Conservation (phyloP, 2,113 vertebrate genomes). For the Cepphus grylle region DNA sequence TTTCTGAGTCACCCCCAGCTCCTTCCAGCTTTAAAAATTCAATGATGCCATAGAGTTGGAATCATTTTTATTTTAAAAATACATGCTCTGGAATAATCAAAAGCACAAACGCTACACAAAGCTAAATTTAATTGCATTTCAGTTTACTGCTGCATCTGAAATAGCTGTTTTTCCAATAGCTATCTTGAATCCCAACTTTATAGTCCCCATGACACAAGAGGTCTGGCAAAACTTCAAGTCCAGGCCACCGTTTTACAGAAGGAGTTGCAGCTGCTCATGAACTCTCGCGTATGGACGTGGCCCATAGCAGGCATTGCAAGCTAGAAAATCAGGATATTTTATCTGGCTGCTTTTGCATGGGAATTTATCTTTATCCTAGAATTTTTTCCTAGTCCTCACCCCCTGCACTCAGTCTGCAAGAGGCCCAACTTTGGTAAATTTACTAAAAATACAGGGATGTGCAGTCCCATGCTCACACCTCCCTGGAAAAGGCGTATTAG, state of each 20-base stretch:
- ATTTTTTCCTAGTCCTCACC: not conserved
- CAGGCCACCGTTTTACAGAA: not conserved
- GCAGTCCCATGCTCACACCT: not conserved
- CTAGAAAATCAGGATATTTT: not conserved
- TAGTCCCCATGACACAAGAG: constrained; percentile 10
- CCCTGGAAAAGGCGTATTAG: not conserved
- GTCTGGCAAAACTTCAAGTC: constrained; percentile 26
- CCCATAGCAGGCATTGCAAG: not conserved
- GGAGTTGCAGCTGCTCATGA: not conserved
- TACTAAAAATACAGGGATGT: not conserved
- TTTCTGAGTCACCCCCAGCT: constrained; percentile 16
- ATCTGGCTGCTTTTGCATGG: not conserved
- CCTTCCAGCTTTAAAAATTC: not conserved
- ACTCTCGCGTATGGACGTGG: not conserved
- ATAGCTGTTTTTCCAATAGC: constrained; percentile 50
- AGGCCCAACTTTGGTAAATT: not conserved
- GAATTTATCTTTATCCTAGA: not conserved
- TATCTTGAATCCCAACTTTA: constrained; percentile 46
- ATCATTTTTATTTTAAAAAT: constrained; percentile 40
- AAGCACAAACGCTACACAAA: not conserved
- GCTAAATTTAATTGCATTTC: constrained; percentile 36
- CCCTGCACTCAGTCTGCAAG: not conserved
- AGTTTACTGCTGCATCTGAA: constrained; percentile 10
- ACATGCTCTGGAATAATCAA: not conserved
- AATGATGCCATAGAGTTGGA: not conserved